Evolutionary conservation across 2,113 vertebrate species (phyloP), one percentile per base, ranked within the genome.

Genomic region (Sceloporus undulatus): DNA sequence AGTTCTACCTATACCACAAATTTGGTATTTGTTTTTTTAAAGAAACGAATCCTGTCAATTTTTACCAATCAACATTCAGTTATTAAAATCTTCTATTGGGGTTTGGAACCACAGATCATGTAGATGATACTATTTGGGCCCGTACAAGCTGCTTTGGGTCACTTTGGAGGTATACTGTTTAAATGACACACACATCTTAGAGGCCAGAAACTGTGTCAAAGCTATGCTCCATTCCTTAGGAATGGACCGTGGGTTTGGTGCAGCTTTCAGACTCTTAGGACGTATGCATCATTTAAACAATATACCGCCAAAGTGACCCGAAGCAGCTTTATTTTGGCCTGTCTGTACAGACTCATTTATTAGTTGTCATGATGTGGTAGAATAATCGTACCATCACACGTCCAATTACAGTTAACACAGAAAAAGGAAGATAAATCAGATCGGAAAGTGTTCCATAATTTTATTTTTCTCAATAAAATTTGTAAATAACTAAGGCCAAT

Each of bases 1-100:
- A 6, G 75, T 84, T 89, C 81, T 79, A 82, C 86, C 62, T 85
- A 79, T 40, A 84, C 88, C 85, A 85, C 34, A 68, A 90, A 88
- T 29, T 65, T 6, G 79, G 56, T 82, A 34, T 34, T 34, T 34
- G 34, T 1, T 34, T 34, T 34, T 34, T 34, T 34, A 34, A 34
- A 34, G 34, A 34, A 34, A 88, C 16, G 19, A 68, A 79, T 82
- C 71, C 81, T 38, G 84, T 38, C n/a, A 42, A 38, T 84, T 78
- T 87, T 86, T 48, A 3, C 27, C 25, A 74, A 38, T 14, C 18
- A 38, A 25, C 68, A 25, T 78, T 66, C 40, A 90, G 78, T 54
- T 88, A 40, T 2, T 91, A 71, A 85, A 87, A 92, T 19, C 40
- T 25, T 84, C 66, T 87, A 68, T 86, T 89, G 85, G 40, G 52